Evolutionary conservation across 2,888 invertebrate species (phyloP), one percentile per base, ranked within the genome.

Genomic region (Tinea trinotella): DNA sequence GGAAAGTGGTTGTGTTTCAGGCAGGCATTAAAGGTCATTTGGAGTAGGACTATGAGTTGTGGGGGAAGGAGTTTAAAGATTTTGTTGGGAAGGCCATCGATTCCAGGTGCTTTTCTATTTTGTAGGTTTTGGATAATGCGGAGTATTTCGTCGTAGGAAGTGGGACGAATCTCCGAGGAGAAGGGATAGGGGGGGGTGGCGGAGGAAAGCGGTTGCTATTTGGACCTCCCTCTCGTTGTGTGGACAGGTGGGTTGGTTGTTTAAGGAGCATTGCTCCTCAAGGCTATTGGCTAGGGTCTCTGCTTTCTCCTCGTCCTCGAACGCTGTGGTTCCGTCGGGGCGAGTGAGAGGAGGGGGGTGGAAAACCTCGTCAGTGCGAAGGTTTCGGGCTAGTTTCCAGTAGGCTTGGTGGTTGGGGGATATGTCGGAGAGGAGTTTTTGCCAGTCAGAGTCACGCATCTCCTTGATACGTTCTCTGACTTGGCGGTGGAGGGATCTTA

Each of bases 231-330:
- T 12, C 6, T 7, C n/a, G n/a, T 35, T 4, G 4, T 35, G 3
- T 3, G 35, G n/a, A n/a, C 10, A 3, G 4, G 35, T 4, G n/a
- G 35, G 6, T 35, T 9, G 15, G 4, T n/a, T 35, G n/a, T 12
- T 44, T 17, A 12, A 3, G 13, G 44, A 15, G 17, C 13, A 44
- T 44, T 44, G 44, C 15, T 3, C 3, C 18, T 44, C 13, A 2
- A 44, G 44, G 3, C 4, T 15, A 17, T 44, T 10, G 18, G 44
- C 44, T 4, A 44, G 17, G 13, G 5, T 4, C 15, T 44, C 44
- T 13, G 44, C 44, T 13, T 44, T 44, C 18, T 44, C 44, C 2
- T 44, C 44, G 17, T 44, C 44, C 4, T 44, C 44, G 10, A 44
- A 44, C 9, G 44, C 44, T 13, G 10, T 3, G 15, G 44, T 5